A percentile compares a stretch with the other conserved stretches of the same genome.
phyloP scores from a whole-genome alignment of 2,113 vertebrate species.

The Xiphophorus maculatus region DNA sequence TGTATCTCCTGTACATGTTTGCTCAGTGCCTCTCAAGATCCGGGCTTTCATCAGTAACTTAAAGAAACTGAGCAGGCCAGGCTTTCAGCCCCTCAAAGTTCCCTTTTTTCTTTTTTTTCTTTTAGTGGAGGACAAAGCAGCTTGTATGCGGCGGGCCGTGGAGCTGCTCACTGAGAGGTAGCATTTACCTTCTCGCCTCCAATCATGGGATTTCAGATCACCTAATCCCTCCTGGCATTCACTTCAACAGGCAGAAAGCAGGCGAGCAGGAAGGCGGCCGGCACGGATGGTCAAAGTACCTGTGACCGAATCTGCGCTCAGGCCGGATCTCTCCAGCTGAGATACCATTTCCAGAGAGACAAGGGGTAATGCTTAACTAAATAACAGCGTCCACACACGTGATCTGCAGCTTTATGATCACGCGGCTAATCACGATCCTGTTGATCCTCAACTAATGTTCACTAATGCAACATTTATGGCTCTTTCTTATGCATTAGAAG shows the following conservation, averaged over 20 bases:
- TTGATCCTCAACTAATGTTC: constrained; percentile 17
- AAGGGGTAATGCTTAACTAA: constrained; percentile 40
- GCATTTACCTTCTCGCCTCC: constrained; percentile 67
- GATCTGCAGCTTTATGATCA: constrained; percentile 36
- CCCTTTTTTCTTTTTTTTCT: constrained; percentile 3
- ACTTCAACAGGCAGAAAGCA: constrained; percentile 35
- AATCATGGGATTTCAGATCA: constrained; percentile 62
- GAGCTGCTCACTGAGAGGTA: constrained; percentile 53
- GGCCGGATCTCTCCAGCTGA: constrained; percentile 30
- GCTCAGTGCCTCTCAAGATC: neutral
- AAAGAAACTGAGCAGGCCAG: constrained; percentile 30
- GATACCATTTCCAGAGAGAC: constrained; percentile 19
- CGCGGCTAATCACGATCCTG: neutral
- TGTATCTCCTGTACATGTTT: neutral
- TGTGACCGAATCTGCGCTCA: constrained; percentile 51
- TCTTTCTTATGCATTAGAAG: neutral
- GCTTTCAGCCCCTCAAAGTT: constrained; percentile 18
- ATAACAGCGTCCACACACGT: constrained; percentile 15
- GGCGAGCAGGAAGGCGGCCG: constrained; percentile 16
- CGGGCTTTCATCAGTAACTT: constrained; percentile 6
- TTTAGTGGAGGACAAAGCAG: constrained; percentile 66
- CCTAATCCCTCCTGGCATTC: constrained; percentile 77
- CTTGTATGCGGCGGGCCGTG: constrained; percentile 47
- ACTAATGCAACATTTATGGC: constrained; percentile 4
- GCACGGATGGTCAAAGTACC: constrained; percentile 36